Base-by-base conservation (phyloP, 2,113 vertebrate species). In the Blennius ocellaris region DNA sequence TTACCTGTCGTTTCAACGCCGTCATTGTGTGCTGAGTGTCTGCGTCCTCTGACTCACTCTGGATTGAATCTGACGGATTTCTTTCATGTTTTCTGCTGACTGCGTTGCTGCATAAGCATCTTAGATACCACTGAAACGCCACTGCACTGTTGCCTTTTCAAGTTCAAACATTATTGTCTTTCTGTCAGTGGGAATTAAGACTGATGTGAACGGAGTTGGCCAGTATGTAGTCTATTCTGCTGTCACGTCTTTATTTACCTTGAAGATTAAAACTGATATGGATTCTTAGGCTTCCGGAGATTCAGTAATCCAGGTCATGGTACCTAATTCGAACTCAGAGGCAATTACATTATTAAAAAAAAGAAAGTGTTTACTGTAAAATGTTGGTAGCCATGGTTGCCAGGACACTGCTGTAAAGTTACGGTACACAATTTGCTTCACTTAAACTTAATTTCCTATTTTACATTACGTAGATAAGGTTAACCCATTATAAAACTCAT, bases 31-130 rank as follows among this genome's bases (percentile, higher is more conserved):
- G 45, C 45, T 14, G 45, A 48, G 15, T n/a, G 15, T 14, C 58
- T 70, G 40, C 15, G 44, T 47, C 56, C 54, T 66, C 16, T 2
- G 0, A 37, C 16, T 61, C 45, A 39, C 16, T 72, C 36, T 45
- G 7, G 40, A 47, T 53, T 39, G 51, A 76, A 57, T 51, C 59
- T 40, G 47, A 10, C 50, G 21, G 37, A 30, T 30, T 30, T 30
- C 21, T 30, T 3, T 56, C 39, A 61, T 30, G 54, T 48, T 15
- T 48, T 48, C 15, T 48, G 56, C 41, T 48, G 54, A 78, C 54
- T 37, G 57, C 50, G 57, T 56, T 73, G 38, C 38, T 62, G 53
- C 48, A 16, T 73, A 73, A 73, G 43, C 63, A 15, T 73, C 38
- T 75, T 60, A 50, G 14, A 37, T 11, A 8, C 17, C 52, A 44